Evolutionary conservation across 2,113 vertebrate species (phyloP).

Genomic region (Tragulus kanchil): DNA sequence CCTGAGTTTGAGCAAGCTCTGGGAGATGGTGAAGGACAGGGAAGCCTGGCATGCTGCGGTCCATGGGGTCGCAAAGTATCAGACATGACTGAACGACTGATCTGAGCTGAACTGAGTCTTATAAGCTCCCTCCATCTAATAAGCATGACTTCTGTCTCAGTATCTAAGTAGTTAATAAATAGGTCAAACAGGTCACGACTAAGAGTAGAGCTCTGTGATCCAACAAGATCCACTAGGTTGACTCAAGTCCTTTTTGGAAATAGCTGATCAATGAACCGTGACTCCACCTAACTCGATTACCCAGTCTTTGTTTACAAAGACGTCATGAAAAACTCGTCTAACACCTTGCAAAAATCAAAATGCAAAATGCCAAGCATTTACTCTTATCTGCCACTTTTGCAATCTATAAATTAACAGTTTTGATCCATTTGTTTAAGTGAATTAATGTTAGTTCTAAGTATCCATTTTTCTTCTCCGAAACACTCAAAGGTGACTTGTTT

Average conservation of each 20-base stretch:
- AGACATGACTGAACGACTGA: too few relatives aligned
- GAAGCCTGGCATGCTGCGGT: too few relatives aligned
- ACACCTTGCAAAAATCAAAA: slow-evolving; percentile 25
- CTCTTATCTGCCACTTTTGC: slow-evolving; percentile 14
- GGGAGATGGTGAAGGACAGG: too few relatives aligned
- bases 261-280: not conserved
- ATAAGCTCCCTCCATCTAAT: not conserved
- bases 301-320: not conserved
- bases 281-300: not conserved
- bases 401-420: not conserved
- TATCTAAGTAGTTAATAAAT: not conserved
- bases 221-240: not conserved
- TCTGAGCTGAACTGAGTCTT: too few relatives aligned
- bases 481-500: not conserved
- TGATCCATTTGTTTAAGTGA: slow-evolving; percentile 25
- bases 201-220: not conserved
- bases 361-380: slow-evolving; percentile 3
- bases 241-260: not conserved
- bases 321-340: not conserved
- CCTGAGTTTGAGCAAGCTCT: too few relatives aligned
- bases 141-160: not conserved
- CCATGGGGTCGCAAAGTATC: too few relatives aligned
- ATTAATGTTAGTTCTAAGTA: not conserved
- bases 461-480: not conserved
- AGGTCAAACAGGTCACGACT: not conserved